Evolutionary conservation across 1,140 invertebrate genomes (phyloP), one percentile per base, ranked within the genome.

Genomic region (Delia radicum): DNA sequence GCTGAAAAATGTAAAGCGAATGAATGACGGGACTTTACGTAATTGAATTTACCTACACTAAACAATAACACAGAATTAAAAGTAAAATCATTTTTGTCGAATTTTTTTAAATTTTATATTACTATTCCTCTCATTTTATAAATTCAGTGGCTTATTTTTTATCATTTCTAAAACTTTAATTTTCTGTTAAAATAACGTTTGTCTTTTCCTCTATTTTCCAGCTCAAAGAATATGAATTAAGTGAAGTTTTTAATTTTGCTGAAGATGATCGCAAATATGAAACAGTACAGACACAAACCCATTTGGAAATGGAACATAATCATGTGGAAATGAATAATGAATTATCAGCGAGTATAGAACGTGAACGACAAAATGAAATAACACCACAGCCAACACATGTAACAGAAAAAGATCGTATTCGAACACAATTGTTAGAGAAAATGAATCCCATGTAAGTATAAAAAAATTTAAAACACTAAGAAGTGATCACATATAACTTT

Each of bases 191-290:
- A 37, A 37, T 37, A 10, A 6, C 31, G 5, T 33, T 61, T 62
- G 55, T 33, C 71, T 27, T 37, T 48, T 67, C 8, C 46, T 75
- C 24, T 29, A n/a, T 75, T 13, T 88, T 88, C 2, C 87, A 96
- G 94, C 87, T 94, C 74, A 93, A 92, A 81, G 94, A 95, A 87
- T 96, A 95, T 87, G 94, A 94, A 85, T 87, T 95, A 78, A 93
- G 92, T 78, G 93, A 95, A 88, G 93, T 93, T 75, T 95, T 95
- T 86, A 93, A 95, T 87, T 91, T 92, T 79, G 86, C 88, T 75
- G 92, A 94, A 85, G 93, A 94, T 84, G 92, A 94, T 81, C 90
- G 91, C 80, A 90, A 91, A 86, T 94, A 94, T 88, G 92, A 93
- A 79, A 90, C 92, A 72, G 86, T 94, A 27, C 90, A 89, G 84